Conservation (phyloP, 2,888 invertebrate genomes). For the Napeogenes inachia region DNA sequence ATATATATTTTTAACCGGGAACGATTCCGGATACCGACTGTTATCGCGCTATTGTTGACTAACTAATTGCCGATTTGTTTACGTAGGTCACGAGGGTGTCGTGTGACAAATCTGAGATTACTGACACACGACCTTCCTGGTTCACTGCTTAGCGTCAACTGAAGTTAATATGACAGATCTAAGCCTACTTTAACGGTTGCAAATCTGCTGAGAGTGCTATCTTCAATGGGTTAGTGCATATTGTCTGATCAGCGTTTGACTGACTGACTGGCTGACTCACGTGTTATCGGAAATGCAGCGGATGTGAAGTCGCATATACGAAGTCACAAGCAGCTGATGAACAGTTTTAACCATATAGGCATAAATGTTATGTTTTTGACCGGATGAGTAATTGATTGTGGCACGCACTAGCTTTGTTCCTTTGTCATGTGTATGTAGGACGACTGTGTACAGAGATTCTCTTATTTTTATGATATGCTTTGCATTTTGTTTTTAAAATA, state of each 20-base stretch:
- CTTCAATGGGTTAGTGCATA: conserved; percentile 42
- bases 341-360: conserved; percentile 61
- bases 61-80: conserved; percentile 37
- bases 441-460: conserved; percentile 10
- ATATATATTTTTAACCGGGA: too few relatives aligned
- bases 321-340: conserved; percentile 60
- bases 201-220: conserved; percentile 48
- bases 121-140: conserved; percentile 51
- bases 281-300: conserved; percentile 68
- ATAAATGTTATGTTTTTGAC: conserved; percentile 49
- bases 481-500: too few relatives aligned
- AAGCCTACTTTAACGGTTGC: conserved; percentile 40
- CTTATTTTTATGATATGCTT: too few relatives aligned
- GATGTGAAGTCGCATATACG: conserved; percentile 52
- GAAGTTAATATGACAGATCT: conserved; percentile 34
- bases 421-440: conserved; percentile 50
- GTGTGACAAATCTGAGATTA: conserved; percentile 16
- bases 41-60: conserved; percentile 32
- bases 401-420: conserved; percentile 52
- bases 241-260: conserved; percentile 26
- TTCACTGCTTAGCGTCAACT: conserved; percentile 47
- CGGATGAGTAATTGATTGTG: conserved; percentile 65
- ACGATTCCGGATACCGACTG: neutral
- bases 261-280: conserved; percentile 54
- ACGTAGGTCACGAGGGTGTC: conserved; percentile 42